Percentiles rank a stretch among this genome's conserved stretches.
Conservation (phyloP, 2,113 vertebrate species). For the Gila orcuttii region DNA sequence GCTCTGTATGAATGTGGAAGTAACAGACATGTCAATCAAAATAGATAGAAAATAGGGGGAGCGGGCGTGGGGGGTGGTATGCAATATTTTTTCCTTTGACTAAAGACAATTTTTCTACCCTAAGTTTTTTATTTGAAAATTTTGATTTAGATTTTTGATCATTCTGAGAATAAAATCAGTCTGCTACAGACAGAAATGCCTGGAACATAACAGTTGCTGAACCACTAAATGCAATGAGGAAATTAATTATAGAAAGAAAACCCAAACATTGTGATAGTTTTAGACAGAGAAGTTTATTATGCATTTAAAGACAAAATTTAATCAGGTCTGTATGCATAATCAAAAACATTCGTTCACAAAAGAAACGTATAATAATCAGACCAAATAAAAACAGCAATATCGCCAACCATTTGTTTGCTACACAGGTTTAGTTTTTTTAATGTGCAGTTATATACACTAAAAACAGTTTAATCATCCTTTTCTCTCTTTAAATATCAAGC, state of each 20-base stretch:
- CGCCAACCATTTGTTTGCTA: background rate
- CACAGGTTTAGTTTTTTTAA: background rate
- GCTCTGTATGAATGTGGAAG: background rate
- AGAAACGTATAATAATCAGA: background rate
- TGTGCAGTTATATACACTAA: background rate
- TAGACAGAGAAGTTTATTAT: background rate
- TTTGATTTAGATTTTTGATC: background rate
- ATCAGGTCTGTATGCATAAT: background rate
- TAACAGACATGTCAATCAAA: background rate
- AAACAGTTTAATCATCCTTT: background rate
- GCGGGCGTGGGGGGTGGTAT: no score
- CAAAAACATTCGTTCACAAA: background rate
- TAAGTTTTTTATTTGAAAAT: no score
- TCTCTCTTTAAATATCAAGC: background rate
- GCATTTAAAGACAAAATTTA: background rate
- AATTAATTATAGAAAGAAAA: background rate
- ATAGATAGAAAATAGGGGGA: no score
- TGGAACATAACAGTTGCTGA: background rate
- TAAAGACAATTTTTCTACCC: no score
- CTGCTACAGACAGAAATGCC: background rate
- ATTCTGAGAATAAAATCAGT: background rate
- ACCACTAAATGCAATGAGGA: background rate
- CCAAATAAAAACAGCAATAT: background rate
- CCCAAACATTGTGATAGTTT: background rate
- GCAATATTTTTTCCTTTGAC: no score